These are phyloP conservation scores for Entelurus aequoreus DNA, from an alignment of 2,113 vertebrate species.

Conservation along the genomic window DNA sequence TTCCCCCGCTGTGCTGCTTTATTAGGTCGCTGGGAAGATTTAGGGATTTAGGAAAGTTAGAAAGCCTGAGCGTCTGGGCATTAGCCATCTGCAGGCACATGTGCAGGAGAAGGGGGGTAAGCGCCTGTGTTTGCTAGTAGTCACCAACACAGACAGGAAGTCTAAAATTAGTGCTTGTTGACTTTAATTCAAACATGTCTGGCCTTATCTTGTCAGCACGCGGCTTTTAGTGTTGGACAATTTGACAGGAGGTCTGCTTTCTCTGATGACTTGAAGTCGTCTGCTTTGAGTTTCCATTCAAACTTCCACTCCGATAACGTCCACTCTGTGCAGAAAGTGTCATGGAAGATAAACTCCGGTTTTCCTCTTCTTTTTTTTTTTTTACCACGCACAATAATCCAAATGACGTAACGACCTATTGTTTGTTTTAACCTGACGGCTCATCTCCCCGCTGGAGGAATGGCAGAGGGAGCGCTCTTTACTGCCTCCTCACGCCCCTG, in stretches of 20 bases:
- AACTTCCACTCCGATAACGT: slow-evolving; percentile 31
- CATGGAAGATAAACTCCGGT: slow-evolving; percentile 15
- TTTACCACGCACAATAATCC: slow-evolving; percentile 45
- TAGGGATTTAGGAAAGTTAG: slow-evolving; percentile 47
- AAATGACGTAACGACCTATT: slow-evolving; percentile 56
- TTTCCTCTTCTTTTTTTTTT: slow-evolving; percentile 13
- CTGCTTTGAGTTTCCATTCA: slow-evolving; percentile 39
- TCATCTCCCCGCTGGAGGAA: slow-evolving; percentile 53
- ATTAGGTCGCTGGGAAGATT: slow-evolving; percentile 43
- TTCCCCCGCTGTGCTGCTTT: slow-evolving; percentile 24
- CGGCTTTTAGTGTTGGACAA: slow-evolving; percentile 29
- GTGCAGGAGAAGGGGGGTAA: slow-evolving; percentile 38
- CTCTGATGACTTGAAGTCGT: slow-evolving; percentile 20
- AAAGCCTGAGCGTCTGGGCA: slow-evolving; percentile 48
- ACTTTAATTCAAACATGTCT: slow-evolving; percentile 42
- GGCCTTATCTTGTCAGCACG: slow-evolving; percentile 52
- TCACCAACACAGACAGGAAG: slow-evolving; percentile 47
- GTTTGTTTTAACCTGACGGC: slow-evolving; percentile 54
- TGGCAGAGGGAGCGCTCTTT: slow-evolving; percentile 48
- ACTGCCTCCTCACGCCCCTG: slow-evolving; percentile 62
- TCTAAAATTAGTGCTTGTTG: slow-evolving; percentile 52
- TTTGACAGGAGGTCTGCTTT: slow-evolving; percentile 22
- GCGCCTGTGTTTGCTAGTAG: slow-evolving; percentile 40
- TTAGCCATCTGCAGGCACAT: slow-evolving; percentile 61
- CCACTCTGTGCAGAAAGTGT: slow-evolving; percentile 30